These are phyloP conservation scores for Trypoxylon attenuatum DNA, from an alignment of 2,888 invertebrate genomes.

Conservation along the genomic window DNA sequence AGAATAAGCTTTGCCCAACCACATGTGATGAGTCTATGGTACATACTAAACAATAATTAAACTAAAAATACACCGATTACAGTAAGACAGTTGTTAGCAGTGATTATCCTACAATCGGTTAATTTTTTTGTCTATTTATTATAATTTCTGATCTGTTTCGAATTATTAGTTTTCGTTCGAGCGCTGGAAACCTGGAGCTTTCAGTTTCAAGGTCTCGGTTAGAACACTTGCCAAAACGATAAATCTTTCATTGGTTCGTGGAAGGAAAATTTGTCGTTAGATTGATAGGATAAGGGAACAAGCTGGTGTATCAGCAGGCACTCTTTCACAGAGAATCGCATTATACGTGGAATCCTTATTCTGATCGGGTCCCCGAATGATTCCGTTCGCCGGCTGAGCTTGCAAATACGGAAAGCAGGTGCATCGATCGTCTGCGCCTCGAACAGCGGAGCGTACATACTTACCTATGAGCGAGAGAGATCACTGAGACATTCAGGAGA, in stretches of 20 bases:
- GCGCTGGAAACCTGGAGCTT: no score
- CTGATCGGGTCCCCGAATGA: slow-evolving; percentile 36
- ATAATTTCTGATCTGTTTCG: no score
- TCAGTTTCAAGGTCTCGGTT: no score
- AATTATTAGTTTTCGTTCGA: no score
- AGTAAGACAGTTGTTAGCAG: no score
- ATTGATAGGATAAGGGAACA: slow-evolving; percentile 28
- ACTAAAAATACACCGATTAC: no score
- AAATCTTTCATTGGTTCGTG: no score
- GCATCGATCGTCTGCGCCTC: slow-evolving; percentile 36
- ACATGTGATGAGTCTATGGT: no score
- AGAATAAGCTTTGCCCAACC: no score
- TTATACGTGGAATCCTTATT: slow-evolving; percentile 29
- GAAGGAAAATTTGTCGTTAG: slow-evolving; percentile 16
- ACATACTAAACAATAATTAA: no score
- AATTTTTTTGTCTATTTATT: neutral
- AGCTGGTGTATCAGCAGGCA: slow-evolving; percentile 18
- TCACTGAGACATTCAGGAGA: neutral
- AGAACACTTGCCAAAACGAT: no score
- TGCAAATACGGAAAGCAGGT: slow-evolving; percentile 42
- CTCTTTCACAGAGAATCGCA: slow-evolving; percentile 12
- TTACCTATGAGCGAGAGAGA: neutral
- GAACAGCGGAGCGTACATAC: neutral
- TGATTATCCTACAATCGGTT: neutral
- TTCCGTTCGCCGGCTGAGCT: slow-evolving; percentile 39